Conservation (phyloP, 2,797 vertebrate species). For the Melanotaenia pygmaea region DNA sequence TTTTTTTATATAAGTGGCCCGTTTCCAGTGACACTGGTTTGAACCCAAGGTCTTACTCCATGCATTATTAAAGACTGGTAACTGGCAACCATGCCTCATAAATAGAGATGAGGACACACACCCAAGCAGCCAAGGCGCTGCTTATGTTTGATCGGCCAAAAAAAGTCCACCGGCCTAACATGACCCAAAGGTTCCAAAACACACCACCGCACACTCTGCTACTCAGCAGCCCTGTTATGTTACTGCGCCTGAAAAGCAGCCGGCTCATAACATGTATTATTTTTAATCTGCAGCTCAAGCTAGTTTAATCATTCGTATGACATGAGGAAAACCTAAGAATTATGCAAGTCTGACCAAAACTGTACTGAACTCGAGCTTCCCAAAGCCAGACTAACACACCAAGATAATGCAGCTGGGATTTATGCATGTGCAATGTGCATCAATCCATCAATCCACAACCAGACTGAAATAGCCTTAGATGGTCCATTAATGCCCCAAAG, state of each 20-base stretch:
- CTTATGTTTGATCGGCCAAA: conserved; percentile 75
- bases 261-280: conserved; percentile 29
- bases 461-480: too few relatives aligned
- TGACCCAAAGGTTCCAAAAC: conserved; percentile 60
- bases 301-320: conserved; percentile 21
- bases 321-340: not conserved
- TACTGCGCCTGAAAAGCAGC: conserved; percentile 39
- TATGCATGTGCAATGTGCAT: too few relatives aligned
- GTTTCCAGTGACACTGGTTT: conserved; percentile 76
- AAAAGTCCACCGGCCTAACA: conserved; percentile 68
- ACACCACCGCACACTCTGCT: not conserved
- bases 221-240: conserved; percentile 31
- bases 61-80: conserved; percentile 84
- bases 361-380: too few relatives aligned
- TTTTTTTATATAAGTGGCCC: conserved; percentile 54
- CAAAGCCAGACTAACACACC: too few relatives aligned
- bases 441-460: too few relatives aligned
- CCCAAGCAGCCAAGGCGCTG: conserved; percentile 63
- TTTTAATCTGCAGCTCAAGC: conserved; percentile 14
- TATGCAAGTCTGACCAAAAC: too few relatives aligned
- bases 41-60: conserved; percentile 78
- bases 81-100: conserved; percentile 79
- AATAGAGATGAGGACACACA: conserved; percentile 82
- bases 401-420: too few relatives aligned
- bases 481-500: too few relatives aligned